phyloP scores from a whole-genome alignment of 2,113 vertebrate genomes.

The Abramis brama region DNA sequence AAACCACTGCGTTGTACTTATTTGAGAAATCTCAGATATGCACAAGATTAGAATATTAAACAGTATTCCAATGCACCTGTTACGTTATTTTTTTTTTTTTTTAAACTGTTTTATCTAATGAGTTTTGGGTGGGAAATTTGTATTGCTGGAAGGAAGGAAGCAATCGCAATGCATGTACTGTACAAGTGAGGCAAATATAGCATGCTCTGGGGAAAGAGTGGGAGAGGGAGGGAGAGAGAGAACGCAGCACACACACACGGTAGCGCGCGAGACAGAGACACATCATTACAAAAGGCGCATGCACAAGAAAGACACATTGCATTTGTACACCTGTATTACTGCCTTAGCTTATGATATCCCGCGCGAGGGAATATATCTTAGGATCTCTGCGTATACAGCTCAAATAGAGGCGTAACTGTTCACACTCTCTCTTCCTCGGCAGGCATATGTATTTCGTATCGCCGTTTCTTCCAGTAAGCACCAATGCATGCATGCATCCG shows the following conservation, averaged over 20 bases:
- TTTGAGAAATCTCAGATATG: not conserved
- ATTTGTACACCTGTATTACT: not conserved
- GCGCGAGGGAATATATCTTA: not conserved
- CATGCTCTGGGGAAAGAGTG: constrained; percentile 21
- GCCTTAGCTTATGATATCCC: not conserved
- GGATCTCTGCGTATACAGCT: not conserved
- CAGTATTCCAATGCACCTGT: not conserved
- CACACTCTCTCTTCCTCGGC: constrained; percentile 51
- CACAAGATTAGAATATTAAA: not conserved
- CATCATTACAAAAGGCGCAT: constrained; percentile 2
- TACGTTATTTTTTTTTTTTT: not conserved
- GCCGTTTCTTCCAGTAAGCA: constrained; percentile 62
- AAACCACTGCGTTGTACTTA: not conserved
- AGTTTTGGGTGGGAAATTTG: not conserved
- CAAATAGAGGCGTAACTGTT: constrained; percentile 7
- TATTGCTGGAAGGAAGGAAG: not conserved
- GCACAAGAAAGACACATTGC: constrained; percentile 1
- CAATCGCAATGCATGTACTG: not conserved
- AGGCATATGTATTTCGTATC: constrained; percentile 61
- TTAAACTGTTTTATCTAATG: not conserved
- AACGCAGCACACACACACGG: not conserved
- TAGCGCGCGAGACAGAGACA: not conserved
- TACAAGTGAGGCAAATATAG: not conserved
- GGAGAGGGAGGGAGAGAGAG: constrained; percentile 45
- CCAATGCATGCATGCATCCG: constrained; percentile 70